Percentiles rank a stretch among this genome's conserved stretches.
Evolutionary conservation across 1,140 invertebrate species (phyloP).

Genomic region (Aplysia californica): DNA sequence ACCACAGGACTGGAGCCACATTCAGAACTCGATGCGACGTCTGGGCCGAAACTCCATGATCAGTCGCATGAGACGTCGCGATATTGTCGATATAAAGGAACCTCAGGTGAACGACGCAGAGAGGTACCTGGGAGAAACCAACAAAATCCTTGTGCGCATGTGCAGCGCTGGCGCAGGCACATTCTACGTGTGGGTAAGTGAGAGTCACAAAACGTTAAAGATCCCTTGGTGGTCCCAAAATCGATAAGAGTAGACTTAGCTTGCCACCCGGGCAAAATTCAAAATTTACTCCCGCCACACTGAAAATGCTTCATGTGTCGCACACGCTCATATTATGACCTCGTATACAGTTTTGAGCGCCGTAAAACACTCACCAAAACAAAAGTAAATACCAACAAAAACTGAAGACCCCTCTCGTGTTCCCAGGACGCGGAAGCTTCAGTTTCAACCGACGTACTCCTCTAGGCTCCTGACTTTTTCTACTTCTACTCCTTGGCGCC

Average conservation of each 20-base stretch:
- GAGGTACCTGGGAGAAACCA: conserved; percentile 28
- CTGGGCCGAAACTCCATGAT: conserved; percentile 42
- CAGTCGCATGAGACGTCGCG: conserved; percentile 38
- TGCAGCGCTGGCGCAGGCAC: conserved; percentile 50
- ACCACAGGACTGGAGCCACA: conserved; percentile 45
- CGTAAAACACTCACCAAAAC: not conserved
- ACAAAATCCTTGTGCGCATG: conserved; percentile 28
- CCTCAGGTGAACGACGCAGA: conserved; percentile 21
- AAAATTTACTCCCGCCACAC: too few species aligned
- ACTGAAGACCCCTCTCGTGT: too few species aligned
- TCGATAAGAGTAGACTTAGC: not conserved
- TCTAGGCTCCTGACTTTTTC: too few species aligned
- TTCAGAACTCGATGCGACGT: conserved; percentile 39
- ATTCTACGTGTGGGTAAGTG: conserved; percentile 47
- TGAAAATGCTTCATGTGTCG: too few species aligned
- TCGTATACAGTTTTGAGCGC: not conserved
- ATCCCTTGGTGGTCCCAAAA: not conserved
- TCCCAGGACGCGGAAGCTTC: too few species aligned
- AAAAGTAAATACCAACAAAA: too few species aligned
- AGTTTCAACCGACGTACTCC: too few species aligned
- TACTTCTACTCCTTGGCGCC: too few species aligned
- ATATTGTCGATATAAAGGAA: conserved; percentile 31
- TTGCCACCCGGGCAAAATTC: not conserved
- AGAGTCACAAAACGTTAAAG: too few species aligned
- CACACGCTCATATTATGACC: not conserved